A percentile compares a stretch with the other conserved stretches of the same genome.
Conservation (phyloP, 2,113 vertebrate species). For the Acanthochromis polyacanthus region DNA sequence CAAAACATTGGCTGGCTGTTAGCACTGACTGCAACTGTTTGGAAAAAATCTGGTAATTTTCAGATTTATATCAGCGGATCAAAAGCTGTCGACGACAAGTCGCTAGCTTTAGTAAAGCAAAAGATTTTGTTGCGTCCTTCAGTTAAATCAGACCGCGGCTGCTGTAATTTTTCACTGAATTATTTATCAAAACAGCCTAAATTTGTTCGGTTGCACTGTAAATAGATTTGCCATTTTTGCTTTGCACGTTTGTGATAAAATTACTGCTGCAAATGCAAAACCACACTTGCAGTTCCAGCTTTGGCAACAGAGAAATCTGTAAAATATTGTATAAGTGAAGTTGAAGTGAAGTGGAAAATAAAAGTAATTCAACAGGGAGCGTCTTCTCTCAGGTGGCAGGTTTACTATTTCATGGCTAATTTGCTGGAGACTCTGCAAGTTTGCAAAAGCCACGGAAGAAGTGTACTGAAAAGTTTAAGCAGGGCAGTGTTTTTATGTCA, state of each 20-base stretch:
- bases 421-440: constrained; percentile 15
- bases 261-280: neutral
- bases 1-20: neutral
- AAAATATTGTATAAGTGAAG: neutral
- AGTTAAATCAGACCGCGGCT: neutral
- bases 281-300: neutral
- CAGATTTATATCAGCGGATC: neutral
- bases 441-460: constrained; percentile 27
- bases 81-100: neutral
- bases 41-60: neutral
- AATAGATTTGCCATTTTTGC: neutral
- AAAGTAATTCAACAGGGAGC: constrained; percentile 3
- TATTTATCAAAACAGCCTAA: constrained; percentile 4
- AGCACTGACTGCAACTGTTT: neutral
- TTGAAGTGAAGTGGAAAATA: neutral
- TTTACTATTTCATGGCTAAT: constrained; percentile 4
- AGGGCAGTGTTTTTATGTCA: constrained; percentile 7
- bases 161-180: neutral
- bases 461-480: neutral
- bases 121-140: neutral
- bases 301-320: neutral
- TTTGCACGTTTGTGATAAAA: neutral
- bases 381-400: neutral
- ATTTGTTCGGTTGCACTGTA: neutral
- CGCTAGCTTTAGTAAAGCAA: neutral